Evolutionary conservation across 1,140 invertebrate species (phyloP).

Genomic region (Fragariocoptes setiger): DNA sequence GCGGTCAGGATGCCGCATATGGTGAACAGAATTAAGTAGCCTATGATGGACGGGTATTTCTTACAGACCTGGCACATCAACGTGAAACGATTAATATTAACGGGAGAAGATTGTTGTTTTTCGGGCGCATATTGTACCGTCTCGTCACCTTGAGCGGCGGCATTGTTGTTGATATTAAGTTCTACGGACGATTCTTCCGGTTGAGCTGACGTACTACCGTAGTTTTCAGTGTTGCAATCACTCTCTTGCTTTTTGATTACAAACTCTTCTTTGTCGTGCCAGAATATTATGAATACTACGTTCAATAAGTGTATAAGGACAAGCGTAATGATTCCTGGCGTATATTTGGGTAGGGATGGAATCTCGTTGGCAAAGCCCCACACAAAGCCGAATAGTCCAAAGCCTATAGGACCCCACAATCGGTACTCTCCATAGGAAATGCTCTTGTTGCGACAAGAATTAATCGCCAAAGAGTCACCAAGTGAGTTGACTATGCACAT

Average conservation of each 20-base stretch:
- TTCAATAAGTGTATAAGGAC: neutral
- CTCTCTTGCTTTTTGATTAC: neutral
- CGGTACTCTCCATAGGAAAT: conserved; percentile 38
- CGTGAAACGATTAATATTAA: neutral
- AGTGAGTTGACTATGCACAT: conserved; percentile 7
- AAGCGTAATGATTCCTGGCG: neutral
- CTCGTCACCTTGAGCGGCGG: too few relatives aligned
- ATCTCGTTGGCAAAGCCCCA: neutral
- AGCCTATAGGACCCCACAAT: conserved; percentile 24
- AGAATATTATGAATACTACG: neutral
- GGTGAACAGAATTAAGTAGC: conserved; percentile 29
- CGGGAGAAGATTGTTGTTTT: neutral
- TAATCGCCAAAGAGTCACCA: conserved; percentile 6
- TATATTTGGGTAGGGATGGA: neutral
- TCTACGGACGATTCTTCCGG: too few relatives aligned
- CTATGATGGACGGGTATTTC: conserved; percentile 3
- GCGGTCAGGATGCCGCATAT: conserved; percentile 48
- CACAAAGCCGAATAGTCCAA: conserved; percentile 10
- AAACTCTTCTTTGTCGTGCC: conserved; percentile 1
- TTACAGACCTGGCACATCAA: neutral
- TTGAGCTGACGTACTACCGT: neutral
- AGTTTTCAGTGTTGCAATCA: neutral
- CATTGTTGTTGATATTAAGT: neutral
- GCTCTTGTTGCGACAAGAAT: conserved; percentile 8
- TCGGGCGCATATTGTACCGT: neutral